Conservation (phyloP, 2,888 invertebrate genomes). For the Plagiodera versicolora region DNA sequence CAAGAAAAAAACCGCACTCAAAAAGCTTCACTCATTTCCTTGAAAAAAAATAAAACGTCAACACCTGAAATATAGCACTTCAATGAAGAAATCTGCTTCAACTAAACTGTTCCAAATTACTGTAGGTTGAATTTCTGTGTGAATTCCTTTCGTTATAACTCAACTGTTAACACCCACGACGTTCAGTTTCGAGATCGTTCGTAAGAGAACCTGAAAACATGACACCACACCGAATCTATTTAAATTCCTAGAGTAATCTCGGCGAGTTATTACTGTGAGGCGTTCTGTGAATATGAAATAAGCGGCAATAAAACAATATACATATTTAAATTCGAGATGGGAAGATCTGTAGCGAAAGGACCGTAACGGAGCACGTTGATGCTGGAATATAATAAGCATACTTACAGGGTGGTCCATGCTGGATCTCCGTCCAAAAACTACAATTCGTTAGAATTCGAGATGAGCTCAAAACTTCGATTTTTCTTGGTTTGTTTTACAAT, state of each 20-base stretch:
- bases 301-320: slow-evolving; percentile 32
- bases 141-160: too few species aligned
- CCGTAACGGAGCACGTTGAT: slow-evolving; percentile 20
- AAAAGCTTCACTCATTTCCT: too few species aligned
- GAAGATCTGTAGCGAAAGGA: slow-evolving; percentile 28
- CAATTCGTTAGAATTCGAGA: too few species aligned
- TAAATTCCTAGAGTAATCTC: slow-evolving; percentile 25
- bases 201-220: not conserved
- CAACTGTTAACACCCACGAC: not conserved
- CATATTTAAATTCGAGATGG: slow-evolving; percentile 32
- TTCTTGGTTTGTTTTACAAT: too few species aligned
- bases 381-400: slow-evolving; percentile 21
- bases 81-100: too few species aligned
- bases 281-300: slow-evolving; percentile 30
- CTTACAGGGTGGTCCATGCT: slow-evolving; percentile 18
- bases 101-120: too few species aligned
- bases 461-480: too few species aligned
- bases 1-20: too few species aligned
- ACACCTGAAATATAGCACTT: too few species aligned
- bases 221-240: slow-evolving; percentile 17
- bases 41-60: too few species aligned
- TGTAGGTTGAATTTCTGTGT: too few species aligned
- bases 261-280: slow-evolving; percentile 27
- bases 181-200: not conserved
- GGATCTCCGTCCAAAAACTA: too few species aligned